Conservation (phyloP, 2,113 vertebrate species). For the Dryoscopus gambensis region DNA sequence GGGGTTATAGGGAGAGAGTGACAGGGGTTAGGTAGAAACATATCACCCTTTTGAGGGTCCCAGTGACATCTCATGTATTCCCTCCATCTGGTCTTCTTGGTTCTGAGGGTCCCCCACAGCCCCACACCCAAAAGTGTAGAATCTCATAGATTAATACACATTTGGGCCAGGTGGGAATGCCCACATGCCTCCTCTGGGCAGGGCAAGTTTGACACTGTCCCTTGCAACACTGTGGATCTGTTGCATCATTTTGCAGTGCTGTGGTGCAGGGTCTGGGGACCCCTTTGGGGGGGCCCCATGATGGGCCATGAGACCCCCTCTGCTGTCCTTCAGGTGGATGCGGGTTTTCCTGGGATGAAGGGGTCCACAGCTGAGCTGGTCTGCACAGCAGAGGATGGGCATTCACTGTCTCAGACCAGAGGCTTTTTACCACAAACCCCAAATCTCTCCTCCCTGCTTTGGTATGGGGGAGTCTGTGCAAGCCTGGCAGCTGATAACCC, state of each 20-base stretch:
- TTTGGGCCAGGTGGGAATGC: neutral
- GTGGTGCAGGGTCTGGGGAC: neutral
- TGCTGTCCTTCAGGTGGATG: neutral
- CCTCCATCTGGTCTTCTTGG: neutral
- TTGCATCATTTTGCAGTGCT: neutral
- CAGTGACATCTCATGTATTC: fast-evolving
- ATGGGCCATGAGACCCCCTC: neutral
- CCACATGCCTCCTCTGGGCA: too few relatives aligned
- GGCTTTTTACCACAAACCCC: neutral
- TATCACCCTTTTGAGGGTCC: fast-evolving
- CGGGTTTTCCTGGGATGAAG: neutral
- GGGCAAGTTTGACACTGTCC: neutral
- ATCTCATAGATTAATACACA: fast-evolving
- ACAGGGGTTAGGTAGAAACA: neutral
- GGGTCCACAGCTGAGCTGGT: neutral
- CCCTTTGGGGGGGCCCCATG: neutral
- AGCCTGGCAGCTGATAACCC: neutral
- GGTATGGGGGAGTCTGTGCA: fast-evolving
- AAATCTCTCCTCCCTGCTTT: neutral
- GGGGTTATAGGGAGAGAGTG: neutral
- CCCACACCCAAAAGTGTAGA: fast-evolving
- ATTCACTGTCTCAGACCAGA: neutral
- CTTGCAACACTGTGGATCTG: neutral
- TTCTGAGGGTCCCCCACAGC: neutral
- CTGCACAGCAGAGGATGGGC: fast-evolving